phyloP scores from a whole-genome alignment of 2,797 vertebrate species.

The Nannoperca australis region DNA sequence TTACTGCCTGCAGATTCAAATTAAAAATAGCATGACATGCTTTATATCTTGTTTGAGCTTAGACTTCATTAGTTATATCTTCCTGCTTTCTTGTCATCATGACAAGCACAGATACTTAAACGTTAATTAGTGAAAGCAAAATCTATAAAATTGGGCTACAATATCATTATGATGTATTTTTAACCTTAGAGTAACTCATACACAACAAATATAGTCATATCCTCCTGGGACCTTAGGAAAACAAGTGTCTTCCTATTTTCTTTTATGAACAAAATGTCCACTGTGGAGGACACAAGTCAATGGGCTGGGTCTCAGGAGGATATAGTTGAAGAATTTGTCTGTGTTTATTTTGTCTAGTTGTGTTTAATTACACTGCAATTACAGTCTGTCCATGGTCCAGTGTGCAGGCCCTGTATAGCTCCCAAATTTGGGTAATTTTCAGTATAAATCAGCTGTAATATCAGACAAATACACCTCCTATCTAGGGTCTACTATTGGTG shows the following conservation, averaged over 20 bases:
- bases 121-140: slow-evolving; percentile 1
- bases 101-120: slow-evolving; percentile 28
- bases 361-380: neutral
- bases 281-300: too few species aligned
- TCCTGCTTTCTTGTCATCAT: slow-evolving; percentile 1
- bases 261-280: too few species aligned
- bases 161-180: slow-evolving; percentile 2
- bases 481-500: neutral
- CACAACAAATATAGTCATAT: neutral
- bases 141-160: neutral
- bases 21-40: slow-evolving; percentile 12
- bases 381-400: neutral
- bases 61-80: slow-evolving; percentile 3
- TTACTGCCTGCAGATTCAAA: slow-evolving; percentile 10
- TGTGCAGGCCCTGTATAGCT: neutral
- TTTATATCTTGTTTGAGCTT: neutral
- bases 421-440: neutral
- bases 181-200: neutral
- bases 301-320: too few species aligned
- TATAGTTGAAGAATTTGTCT: neutral
- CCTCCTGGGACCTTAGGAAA: too few species aligned
- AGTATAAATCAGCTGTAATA: neutral
- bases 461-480: neutral
- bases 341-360: neutral
- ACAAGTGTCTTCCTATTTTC: too few species aligned